phyloP scores from a whole-genome alignment of 2,113 vertebrate species.

The Myotis lucifugus region DNA sequence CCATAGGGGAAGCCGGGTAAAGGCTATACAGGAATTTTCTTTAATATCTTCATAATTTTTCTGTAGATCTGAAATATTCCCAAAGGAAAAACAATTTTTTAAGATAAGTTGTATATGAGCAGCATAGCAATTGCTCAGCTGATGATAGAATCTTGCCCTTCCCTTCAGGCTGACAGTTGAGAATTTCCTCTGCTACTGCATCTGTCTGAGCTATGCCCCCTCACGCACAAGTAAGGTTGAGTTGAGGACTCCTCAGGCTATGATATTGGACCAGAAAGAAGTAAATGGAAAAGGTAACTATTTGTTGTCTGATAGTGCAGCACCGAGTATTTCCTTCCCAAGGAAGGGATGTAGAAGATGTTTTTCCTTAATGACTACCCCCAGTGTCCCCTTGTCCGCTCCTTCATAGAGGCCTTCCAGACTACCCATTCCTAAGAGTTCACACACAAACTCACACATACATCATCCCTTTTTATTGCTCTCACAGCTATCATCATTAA shows the following conservation, averaged over 20 bases:
- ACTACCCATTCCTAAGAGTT: background rate
- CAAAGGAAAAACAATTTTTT: background rate
- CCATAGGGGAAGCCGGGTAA: background rate
- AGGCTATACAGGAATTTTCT: background rate
- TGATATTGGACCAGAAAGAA: background rate
- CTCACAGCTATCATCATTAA: background rate
- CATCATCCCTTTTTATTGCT: background rate
- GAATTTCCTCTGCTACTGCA: background rate
- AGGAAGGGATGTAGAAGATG: background rate
- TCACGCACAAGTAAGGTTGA: background rate
- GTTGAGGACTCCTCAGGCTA: background rate
- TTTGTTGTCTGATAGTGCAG: background rate
- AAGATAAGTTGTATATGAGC: background rate
- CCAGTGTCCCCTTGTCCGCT: background rate
- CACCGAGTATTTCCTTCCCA: background rate
- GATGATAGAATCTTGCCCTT: no score
- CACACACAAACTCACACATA: background rate
- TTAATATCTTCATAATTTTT: background rate
- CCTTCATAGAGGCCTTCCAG: background rate
- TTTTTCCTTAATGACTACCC: background rate
- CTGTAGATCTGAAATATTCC: background rate
- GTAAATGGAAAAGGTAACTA: background rate
- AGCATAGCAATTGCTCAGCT: background rate
- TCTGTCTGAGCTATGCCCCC: background rate
- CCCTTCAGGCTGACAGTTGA: background rate